Percentiles rank a stretch among this genome's conserved stretches.
Conservation (phyloP, 1,140 invertebrate genomes). For the Myzus persicae region DNA sequence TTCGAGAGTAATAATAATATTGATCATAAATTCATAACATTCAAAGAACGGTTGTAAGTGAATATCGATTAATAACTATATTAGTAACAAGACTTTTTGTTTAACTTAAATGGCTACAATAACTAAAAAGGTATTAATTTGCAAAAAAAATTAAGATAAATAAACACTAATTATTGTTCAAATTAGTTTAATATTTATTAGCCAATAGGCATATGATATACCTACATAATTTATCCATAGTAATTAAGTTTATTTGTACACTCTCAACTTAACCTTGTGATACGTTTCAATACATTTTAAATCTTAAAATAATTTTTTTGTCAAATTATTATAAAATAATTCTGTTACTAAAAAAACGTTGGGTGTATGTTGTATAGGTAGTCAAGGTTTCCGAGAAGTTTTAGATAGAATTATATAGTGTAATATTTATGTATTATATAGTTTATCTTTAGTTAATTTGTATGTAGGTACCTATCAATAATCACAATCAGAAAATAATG, state of each 20-base stretch:
- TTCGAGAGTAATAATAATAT: not conserved
- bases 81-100: no score
- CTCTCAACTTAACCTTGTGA: not conserved
- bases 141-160: not conserved
- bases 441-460: not conserved
- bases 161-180: not conserved
- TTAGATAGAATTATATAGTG: not conserved
- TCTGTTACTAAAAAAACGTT: not conserved
- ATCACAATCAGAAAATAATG: not conserved
- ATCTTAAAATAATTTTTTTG: not conserved
- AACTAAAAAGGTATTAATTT: not conserved
- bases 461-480: not conserved
- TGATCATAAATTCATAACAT: not conserved
- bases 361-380: not conserved
- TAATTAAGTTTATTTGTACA: not conserved
- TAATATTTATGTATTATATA: not conserved
- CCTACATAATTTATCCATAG: not conserved
- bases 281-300: not conserved
- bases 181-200: not conserved
- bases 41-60: not conserved
- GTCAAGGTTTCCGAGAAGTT: not conserved
- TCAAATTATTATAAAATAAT: not conserved
- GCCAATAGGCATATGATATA: not conserved
- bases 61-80: not conserved
- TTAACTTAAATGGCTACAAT: not conserved